Base-by-base conservation (phyloP, 2,113 vertebrate species). In the Callionymus lyra region DNA sequence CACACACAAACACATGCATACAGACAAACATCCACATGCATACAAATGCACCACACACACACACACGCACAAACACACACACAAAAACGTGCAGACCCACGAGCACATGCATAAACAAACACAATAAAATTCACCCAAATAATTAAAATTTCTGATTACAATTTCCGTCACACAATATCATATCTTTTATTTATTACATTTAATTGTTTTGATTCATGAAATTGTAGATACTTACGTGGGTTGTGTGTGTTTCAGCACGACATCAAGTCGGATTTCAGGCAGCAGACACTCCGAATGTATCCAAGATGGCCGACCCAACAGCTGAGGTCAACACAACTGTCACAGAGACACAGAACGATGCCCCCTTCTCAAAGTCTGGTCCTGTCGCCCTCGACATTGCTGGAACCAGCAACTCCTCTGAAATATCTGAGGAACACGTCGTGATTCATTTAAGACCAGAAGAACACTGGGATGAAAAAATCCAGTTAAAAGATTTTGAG, bases 381-480 rank as follows among this genome's bases (percentile, higher is more conserved):
- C 17, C 63, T 31, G 76, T 80, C 1, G 61, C 79, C 44, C 47
- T 75, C 31, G 74, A 83, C 21, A 69, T 66, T 15, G 62, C 55
- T 2, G 54, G n/a, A 13, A 16, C 32, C 18, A 69, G 64, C 15
- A 73, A 74, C 47, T 84, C 82, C 1, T 76, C 84, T 1, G 84
- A 87, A 60, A 83, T 82, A n/a, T 85, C 83, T 4, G 82, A 74
- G 39, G 84, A 88, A 53, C 83, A 85, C 15, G 64, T 83, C 2
- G 60, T 83, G 16, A 73, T 86, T 34, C 77, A 84, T 38, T 45
- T 85, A 14, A 56, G 39, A 21, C 66, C 74, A 2, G 65, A 42
- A 16, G 53, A 59, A 10, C 21, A n/a, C 14, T 79, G 62, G 72
- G 56, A 47, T 13, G 61, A 59, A 21, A 64, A 35, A 46, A 2